phyloP scores from a whole-genome alignment of 1,140 invertebrate species.

The Drosophila pallidifrons region DNA sequence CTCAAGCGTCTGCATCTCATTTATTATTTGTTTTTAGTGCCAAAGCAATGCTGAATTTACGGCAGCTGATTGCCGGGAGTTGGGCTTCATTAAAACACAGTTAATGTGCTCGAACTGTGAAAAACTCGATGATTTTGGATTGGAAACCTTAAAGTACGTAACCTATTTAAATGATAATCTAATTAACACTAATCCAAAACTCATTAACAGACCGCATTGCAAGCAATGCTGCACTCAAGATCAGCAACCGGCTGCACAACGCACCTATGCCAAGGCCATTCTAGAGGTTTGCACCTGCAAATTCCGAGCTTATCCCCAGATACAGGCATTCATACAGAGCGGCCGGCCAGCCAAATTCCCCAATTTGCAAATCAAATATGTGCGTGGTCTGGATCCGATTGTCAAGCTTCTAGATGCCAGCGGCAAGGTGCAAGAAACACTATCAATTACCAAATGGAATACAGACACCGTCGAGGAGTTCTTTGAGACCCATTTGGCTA shows the following conservation, averaged over 20 bases:
- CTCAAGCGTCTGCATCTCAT: background rate
- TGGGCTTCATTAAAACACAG: conserved; percentile 95
- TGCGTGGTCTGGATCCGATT: conserved; percentile 95
- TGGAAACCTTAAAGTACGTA: conserved; percentile 88
- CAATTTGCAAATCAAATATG: conserved; percentile 95
- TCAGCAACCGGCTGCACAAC: conserved; percentile 89
- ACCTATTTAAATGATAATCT: background rate
- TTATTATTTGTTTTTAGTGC: conserved; percentile 24
- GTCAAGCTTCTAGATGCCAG: conserved; percentile 95
- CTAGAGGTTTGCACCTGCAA: conserved; percentile 98
- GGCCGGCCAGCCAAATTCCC: conserved; percentile 94
- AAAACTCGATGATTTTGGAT: conserved; percentile 91
- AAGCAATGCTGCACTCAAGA: conserved; percentile 89
- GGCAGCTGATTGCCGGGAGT: conserved; percentile 90
- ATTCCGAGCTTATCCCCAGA: conserved; percentile 97
- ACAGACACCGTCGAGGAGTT: conserved; percentile 98
- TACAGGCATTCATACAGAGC: conserved; percentile 97
- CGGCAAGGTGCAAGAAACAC: conserved; percentile 92
- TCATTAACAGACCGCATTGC: conserved; percentile 88
- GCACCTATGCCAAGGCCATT: conserved; percentile 92
- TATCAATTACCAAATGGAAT: conserved; percentile 98
- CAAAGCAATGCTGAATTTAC: conserved; percentile 60
- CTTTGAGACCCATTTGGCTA: conserved; percentile 92
- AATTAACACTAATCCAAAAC: background rate
- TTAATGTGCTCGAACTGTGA: conserved; percentile 95